These are phyloP conservation scores for Drosophila suzukii DNA, from an alignment of 1,140 invertebrate genomes.

Conservation along the genomic window DNA sequence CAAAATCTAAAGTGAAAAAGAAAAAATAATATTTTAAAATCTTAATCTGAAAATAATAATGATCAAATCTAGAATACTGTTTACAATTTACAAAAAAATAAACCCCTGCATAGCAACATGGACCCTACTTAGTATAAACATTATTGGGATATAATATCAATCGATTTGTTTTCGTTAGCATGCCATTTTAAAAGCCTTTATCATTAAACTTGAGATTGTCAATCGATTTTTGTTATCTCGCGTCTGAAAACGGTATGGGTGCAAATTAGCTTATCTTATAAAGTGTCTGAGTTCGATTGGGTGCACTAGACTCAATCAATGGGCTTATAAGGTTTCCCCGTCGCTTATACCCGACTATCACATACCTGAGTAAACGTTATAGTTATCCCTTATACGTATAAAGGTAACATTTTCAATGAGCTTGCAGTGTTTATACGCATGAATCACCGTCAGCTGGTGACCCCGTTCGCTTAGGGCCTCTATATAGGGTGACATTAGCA, in stretches of 20 bases:
- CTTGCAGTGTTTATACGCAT: conserved; percentile 32
- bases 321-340: no score
- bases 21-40: neutral
- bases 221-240: neutral
- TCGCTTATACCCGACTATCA: neutral
- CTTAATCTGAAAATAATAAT: neutral
- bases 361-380: conserved; percentile 22
- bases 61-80: no score
- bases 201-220: neutral
- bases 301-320: neutral
- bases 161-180: neutral
- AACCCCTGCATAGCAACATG: no score
- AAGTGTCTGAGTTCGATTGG: neutral
- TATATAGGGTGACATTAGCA: conserved; percentile 43
- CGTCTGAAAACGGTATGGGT: no score
- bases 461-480: conserved; percentile 42
- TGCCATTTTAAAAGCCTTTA: neutral
- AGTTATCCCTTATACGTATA: conserved; percentile 32
- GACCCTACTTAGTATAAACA: no score
- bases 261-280: neutral
- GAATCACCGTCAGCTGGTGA: conserved; percentile 62
- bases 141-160: no score
- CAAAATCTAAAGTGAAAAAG: neutral
- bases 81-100: no score
- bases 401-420: conserved; percentile 4